Percentiles rank a stretch among this genome's conserved stretches.
Evolutionary conservation across 2,113 vertebrate genomes (phyloP).

Genomic region (Dendrocopos noguchii): DNA sequence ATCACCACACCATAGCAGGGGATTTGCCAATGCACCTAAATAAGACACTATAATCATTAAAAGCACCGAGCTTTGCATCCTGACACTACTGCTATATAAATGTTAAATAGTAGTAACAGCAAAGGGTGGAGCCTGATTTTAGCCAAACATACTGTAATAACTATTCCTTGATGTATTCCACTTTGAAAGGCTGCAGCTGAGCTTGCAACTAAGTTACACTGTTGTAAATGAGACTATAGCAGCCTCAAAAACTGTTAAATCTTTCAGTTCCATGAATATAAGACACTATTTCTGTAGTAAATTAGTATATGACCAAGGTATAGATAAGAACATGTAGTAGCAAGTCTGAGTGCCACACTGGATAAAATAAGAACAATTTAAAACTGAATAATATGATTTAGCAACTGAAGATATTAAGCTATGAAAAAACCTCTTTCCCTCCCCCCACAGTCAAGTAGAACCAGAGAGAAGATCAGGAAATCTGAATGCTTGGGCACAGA

Average conservation of each 20-base stretch:
- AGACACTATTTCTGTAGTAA: background rate
- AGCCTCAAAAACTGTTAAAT: background rate
- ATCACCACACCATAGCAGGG: background rate
- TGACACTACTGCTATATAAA: background rate
- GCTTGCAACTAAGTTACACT: background rate
- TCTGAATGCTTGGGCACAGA: background rate
- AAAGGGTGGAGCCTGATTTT: background rate
- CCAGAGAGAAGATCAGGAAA: background rate
- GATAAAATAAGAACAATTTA: background rate
- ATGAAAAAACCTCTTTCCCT: background rate
- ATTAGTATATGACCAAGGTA: background rate
- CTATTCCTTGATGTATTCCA: background rate
- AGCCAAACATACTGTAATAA: background rate
- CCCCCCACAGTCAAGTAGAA: background rate
- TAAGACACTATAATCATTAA: background rate
- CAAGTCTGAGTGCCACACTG: background rate
- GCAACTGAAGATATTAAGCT: background rate
- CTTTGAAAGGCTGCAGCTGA: background rate
- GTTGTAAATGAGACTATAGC: background rate
- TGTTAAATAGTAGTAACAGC: background rate
- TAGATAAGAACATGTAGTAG: background rate
- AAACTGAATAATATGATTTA: background rate
- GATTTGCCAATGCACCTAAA: background rate
- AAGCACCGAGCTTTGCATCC: background rate
- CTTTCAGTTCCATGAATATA: background rate